Conservation (phyloP, 2,113 vertebrate genomes). For the Neogale vison region DNA sequence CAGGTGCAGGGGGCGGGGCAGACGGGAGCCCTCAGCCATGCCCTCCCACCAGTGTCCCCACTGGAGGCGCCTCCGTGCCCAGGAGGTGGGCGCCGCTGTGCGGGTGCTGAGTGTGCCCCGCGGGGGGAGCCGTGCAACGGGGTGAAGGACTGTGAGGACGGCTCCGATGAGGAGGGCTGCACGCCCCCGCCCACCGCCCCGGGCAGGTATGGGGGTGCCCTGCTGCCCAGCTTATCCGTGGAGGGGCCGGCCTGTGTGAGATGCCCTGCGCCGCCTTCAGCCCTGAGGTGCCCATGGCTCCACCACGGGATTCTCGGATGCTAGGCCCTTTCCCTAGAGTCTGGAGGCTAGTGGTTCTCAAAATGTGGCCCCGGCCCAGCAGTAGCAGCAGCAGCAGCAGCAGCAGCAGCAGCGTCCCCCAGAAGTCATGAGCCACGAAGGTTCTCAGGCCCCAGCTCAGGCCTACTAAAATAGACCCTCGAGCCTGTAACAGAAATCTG, state of each 20-base stretch:
- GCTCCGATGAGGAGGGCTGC: conserved; percentile 88
- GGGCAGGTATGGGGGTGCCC: conserved; percentile 32
- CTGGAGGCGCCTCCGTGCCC: not conserved
- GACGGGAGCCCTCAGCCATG: not conserved
- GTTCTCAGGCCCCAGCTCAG: not conserved
- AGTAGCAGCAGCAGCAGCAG: not conserved
- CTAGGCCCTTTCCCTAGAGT: not conserved
- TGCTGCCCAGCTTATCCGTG: rapidly evolving
- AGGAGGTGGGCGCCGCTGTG: conserved; percentile 22
- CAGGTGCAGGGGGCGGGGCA: rapidly evolving
- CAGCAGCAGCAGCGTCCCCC: no score
- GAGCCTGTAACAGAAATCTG: no score
- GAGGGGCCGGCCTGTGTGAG: not conserved
- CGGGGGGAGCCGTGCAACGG: conserved; percentile 82
- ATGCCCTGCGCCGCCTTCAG: no score
- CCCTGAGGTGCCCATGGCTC: not conserved
- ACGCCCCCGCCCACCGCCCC: not conserved
- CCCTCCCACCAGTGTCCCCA: conserved; percentile 57
- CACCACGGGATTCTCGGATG: rapidly evolving
- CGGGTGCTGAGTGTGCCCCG: conserved; percentile 59
- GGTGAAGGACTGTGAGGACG: conserved; percentile 81
- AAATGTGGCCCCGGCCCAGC: not conserved
- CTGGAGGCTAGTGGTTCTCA: not conserved
- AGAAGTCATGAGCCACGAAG: not conserved
- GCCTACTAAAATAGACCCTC: not conserved